Evolutionary conservation across 1,140 invertebrate genomes (phyloP), one percentile per base, ranked within the genome.

Genomic region (Drosophila melanica): DNA sequence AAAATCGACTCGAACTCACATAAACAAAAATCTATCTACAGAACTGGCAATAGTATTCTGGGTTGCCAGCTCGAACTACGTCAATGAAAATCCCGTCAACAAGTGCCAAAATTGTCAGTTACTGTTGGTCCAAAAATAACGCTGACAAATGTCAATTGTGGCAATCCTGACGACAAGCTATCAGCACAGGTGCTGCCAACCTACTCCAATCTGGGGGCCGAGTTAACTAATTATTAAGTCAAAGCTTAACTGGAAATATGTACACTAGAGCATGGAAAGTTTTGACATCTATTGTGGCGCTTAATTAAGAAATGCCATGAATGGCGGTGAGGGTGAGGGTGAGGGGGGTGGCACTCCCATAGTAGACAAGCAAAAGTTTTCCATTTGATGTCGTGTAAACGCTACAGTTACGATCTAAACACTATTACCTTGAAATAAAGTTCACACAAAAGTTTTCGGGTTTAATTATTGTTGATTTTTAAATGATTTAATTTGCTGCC

Each of bases 391-490:
- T 84, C 76, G 77, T 84, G 80, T 77, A 81, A 74, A 73, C 45
- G 74, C 59, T 54, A 70, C 47, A 65, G 62, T 75, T 67, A 75
- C 64, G 70, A 42, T 75, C 75, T 65, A 62, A 79, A 54, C 55
- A 59, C 30, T 35, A 47, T 67, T 51, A 75, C 79, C 79, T 77
- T 55, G 35, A 47, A 59, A 48, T 53, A 33, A 64, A 75, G 57
- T 69, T 60, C 62, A 44, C 47, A 71, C 66, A 73, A 79, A 84
- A 84, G 55, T 84, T 82, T 69, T 37, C n/a, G 35, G 58, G 72
- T 55, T 77, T 80, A 85, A 84, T 84, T 85, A 80, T 84, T 77
- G 80, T 84, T 85, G 81, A 84, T 84, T 77, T 84, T 84, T 66
- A 79, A 85, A 85, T 84, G 67, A 79, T 85, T 84, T 74, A 54